Evolutionary conservation across 2,888 invertebrate genomes (phyloP).

Genomic region (Drosophila rubida): DNA sequence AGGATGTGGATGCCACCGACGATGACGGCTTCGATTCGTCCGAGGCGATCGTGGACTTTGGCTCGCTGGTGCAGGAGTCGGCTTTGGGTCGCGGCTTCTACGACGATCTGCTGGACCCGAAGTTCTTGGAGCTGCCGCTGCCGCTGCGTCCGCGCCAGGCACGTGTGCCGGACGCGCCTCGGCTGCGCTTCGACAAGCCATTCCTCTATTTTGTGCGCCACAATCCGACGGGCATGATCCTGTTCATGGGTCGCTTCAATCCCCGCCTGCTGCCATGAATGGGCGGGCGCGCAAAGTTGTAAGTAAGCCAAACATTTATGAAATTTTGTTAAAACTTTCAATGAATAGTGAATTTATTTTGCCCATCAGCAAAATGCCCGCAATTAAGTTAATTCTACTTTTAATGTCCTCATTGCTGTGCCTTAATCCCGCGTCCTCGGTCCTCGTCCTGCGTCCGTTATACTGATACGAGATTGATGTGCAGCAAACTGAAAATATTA

Average conservation of each 20-base stretch:
- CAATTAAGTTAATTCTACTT: slow-evolving; percentile 65
- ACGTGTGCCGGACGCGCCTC: slow-evolving; percentile 89
- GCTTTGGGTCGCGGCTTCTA: slow-evolving; percentile 88
- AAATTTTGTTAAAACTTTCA: slow-evolving; percentile 49
- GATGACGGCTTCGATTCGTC: slow-evolving; percentile 78
- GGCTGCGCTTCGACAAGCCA: slow-evolving; percentile 93
- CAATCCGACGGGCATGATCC: slow-evolving; percentile 95
- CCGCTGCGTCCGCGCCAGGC: slow-evolving; percentile 90
- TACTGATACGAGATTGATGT: slow-evolving; percentile 81
- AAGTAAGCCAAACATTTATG: slow-evolving; percentile 53
- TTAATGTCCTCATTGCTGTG: slow-evolving; percentile 74
- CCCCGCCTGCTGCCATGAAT: slow-evolving; percentile 91
- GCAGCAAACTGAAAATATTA: slow-evolving; percentile 63
- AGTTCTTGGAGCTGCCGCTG: slow-evolving; percentile 87
- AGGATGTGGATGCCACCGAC: slow-evolving; percentile 80
- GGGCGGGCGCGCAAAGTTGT: slow-evolving; percentile 4
- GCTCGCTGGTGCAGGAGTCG: slow-evolving; percentile 86
- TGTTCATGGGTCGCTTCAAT: slow-evolving; percentile 95
- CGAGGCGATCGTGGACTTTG: slow-evolving; percentile 81
- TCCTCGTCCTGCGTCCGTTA: not conserved
- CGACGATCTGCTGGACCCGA: slow-evolving; percentile 87
- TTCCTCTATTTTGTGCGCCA: slow-evolving; percentile 95
- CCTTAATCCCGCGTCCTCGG: slow-evolving; percentile 81
- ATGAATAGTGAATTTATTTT: slow-evolving; percentile 69
- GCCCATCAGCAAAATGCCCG: slow-evolving; percentile 47